These are phyloP conservation scores for Dyspetes luteomarginatus DNA, from an alignment of 2,888 invertebrate species.

Conservation along the genomic window DNA sequence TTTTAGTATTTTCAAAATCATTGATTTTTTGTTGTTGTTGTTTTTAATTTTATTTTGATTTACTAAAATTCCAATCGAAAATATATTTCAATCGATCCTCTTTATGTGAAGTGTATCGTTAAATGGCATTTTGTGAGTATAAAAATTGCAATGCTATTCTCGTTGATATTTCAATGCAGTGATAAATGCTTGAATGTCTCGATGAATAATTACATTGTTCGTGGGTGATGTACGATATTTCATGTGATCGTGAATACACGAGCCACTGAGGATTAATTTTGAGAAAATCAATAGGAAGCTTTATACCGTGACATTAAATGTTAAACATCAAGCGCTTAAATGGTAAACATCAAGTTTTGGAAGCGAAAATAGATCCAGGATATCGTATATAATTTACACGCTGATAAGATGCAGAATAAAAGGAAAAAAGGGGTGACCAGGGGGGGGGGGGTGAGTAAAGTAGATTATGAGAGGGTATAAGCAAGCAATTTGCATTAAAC, in stretches of 20 bases:
- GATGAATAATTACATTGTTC: background rate
- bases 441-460: too few species aligned
- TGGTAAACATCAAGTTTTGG: constrained; percentile 38
- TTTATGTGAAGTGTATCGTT: too few species aligned
- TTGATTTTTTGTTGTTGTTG: too few species aligned
- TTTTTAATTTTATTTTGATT: too few species aligned
- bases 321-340: too few species aligned
- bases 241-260: background rate
- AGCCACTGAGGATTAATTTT: too few species aligned
- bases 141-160: background rate
- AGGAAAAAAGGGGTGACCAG: too few species aligned
- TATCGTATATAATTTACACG: background rate
- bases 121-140: too few species aligned
- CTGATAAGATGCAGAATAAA: constrained; percentile 21
- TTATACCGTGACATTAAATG: constrained; percentile 36
- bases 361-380: constrained; percentile 22
- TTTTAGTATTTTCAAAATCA: too few species aligned
- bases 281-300: constrained; percentile 10
- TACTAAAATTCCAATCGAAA: too few species aligned
- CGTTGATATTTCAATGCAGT: background rate
- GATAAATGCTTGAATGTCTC: background rate
- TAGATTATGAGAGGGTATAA: background rate
- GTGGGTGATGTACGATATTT: background rate
- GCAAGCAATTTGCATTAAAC: background rate
- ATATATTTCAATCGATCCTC: too few species aligned